A percentile compares a stretch with the other conserved stretches of the same genome.
Conservation (phyloP, 2,888 invertebrate genomes). For the Eledone cirrhosa region DNA sequence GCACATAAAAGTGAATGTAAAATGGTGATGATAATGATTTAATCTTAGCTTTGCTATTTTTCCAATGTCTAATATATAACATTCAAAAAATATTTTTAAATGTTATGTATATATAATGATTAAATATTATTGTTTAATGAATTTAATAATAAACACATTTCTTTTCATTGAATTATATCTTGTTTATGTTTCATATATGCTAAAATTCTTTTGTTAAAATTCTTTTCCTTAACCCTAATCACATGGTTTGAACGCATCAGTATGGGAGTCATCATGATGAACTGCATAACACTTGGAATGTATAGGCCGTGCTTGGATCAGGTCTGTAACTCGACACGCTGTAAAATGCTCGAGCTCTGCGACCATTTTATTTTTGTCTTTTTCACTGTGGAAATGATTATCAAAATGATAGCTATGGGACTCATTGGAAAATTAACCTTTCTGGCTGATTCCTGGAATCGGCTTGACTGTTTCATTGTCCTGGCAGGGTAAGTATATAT, state of each 20-base stretch:
- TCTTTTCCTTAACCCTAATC: conserved; percentile 61
- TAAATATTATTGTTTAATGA: too few relatives aligned
- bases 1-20: too few relatives aligned
- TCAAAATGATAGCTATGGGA: conserved; percentile 98
- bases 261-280: conserved; percentile 96
- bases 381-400: conserved; percentile 96
- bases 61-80: too few relatives aligned
- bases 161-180: too few relatives aligned
- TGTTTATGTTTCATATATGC: too few relatives aligned
- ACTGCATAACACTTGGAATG: conserved; percentile 99
- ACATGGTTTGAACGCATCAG: conserved; percentile 99
- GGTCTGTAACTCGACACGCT: conserved; percentile 73
- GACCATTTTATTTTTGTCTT: conserved; percentile 99
- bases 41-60: too few relatives aligned
- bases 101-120: too few relatives aligned
- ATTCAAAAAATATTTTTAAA: too few relatives aligned
- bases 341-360: conserved; percentile 78
- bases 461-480: conserved; percentile 97
- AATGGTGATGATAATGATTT: too few relatives aligned
- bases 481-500: conserved; percentile 82
- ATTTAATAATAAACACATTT: too few relatives aligned
- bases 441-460: conserved; percentile 98
- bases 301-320: conserved; percentile 94
- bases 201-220: neutral
- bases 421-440: conserved; percentile 89